Base-by-base conservation (phyloP, 2,888 invertebrate species). In the Sarcophaga variegata region DNA sequence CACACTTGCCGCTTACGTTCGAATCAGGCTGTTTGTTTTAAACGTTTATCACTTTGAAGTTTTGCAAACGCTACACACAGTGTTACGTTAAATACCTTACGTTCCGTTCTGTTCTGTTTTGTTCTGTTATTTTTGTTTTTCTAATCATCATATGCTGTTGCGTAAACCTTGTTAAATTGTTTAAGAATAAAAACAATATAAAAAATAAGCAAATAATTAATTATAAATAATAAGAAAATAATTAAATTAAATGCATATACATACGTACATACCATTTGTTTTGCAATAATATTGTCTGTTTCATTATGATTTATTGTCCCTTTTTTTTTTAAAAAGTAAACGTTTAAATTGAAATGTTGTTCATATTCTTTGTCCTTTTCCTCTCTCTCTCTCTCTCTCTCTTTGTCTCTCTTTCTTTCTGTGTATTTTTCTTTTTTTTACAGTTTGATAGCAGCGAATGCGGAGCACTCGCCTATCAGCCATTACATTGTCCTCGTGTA, bases 361-460 rank as follows among this genome's bases (percentile, higher is more conserved):
- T 45, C 63, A 20, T 76, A 20, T 71, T 74, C 66, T 78, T 81
- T 87, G 81, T 87, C 74, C 74, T 64, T 75, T 22, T 70, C 59
- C 27, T 79, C 2, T 37, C 37, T 76, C 74, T 86, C 49, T 86
- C 54, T 81, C 27, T 81, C 14, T 59, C 45, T 49, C 22, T 60
- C 20, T 37, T 8, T 37, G 37, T 37, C 1, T 22, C 22, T 22
- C 49, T 81, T n/a, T 59, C 45, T 49, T 27, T 60, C 20, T 37
- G 37, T 37, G 37, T 37, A 37, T 37, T 37, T 37, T 8, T 8
- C 10, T 8, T 85, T 60, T 84, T 78, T 64, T 82, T 91, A 87
- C 92, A 93, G 93, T 93, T 92, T 89, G 93, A 93, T 91, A 91
- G 92, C 91, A 92, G 93, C 90, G 93, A 93, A 88, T 92, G 92